These are phyloP conservation scores for Lithophane leautieri DNA, from an alignment of 2,888 invertebrate genomes.

Conservation along the genomic window DNA sequence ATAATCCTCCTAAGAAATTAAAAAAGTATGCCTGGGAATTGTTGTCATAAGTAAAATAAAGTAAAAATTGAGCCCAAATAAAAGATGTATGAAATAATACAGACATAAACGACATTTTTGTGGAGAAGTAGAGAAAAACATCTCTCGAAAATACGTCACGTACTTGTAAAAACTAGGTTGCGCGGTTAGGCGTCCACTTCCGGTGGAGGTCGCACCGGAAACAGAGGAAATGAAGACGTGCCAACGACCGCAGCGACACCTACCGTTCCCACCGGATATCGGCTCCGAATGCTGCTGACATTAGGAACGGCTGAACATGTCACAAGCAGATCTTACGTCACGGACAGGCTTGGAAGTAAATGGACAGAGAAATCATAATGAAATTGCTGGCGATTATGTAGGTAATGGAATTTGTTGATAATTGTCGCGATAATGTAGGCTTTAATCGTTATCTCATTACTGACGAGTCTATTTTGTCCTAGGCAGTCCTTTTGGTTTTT, in stretches of 20 bases:
- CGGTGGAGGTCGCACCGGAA: constrained; percentile 61
- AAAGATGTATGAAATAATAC: not conserved
- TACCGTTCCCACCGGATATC: constrained; percentile 64
- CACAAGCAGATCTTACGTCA: constrained; percentile 20
- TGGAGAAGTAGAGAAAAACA: not conserved
- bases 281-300: constrained; percentile 55
- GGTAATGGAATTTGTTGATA: not conserved
- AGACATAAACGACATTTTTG: not conserved
- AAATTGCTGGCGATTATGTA: not conserved
- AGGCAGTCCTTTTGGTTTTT: not conserved
- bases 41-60: not conserved
- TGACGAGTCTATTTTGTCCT: too few relatives aligned
- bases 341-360: not conserved
- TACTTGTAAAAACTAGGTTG: constrained; percentile 60
- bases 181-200: constrained; percentile 49
- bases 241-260: constrained; percentile 62
- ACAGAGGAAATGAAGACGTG: constrained; percentile 69
- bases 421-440: not conserved
- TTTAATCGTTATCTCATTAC: not conserved
- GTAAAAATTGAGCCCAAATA: not conserved
- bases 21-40: constrained; percentile 76
- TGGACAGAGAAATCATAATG: not conserved
- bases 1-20: constrained; percentile 91
- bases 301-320: constrained; percentile 45
- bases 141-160: constrained; percentile 37